These are phyloP conservation scores for Tanypteryx hageni DNA, from an alignment of 2,888 invertebrate species.

Conservation along the genomic window DNA sequence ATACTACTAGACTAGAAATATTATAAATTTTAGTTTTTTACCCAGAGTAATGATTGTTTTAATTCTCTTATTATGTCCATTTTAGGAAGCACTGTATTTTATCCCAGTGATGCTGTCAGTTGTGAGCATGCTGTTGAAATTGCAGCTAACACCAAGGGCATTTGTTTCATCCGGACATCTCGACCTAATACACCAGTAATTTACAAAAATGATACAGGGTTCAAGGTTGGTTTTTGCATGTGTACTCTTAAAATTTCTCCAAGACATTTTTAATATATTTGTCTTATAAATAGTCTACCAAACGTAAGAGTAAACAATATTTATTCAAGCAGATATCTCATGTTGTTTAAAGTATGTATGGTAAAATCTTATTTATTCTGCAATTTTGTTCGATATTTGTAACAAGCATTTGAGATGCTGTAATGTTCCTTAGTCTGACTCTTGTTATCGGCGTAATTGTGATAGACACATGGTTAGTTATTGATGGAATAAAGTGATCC, in stretches of 20 bases:
- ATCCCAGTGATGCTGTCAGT: slow-evolving; percentile 93
- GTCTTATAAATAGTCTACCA: background rate
- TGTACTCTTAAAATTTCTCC: background rate
- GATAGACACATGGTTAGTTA: too few relatives aligned
- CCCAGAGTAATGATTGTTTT: background rate
- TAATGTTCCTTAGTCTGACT: too few relatives aligned
- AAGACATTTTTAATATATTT: background rate
- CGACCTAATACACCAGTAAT: slow-evolving; percentile 92
- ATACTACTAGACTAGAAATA: too few relatives aligned
- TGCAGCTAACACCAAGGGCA: slow-evolving; percentile 95
- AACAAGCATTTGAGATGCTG: too few relatives aligned
- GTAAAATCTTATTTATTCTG: too few relatives aligned
- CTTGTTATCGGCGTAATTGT: too few relatives aligned
- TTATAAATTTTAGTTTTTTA: background rate
- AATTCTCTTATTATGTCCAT: slow-evolving; percentile 48
- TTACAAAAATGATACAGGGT: slow-evolving; percentile 89
- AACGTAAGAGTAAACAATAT: slow-evolving; percentile 48
- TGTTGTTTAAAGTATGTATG: too few relatives aligned
- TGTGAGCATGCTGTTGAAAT: slow-evolving; percentile 96
- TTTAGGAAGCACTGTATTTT: slow-evolving; percentile 80
- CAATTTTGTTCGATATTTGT: too few relatives aligned
- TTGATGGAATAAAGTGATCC: too few relatives aligned
- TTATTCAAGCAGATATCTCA: background rate
- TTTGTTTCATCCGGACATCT: slow-evolving; percentile 97
- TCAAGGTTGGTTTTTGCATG: slow-evolving; percentile 79